A percentile compares a stretch with the other conserved stretches of the same genome.
Conservation (phyloP, 2,888 invertebrate genomes). For the Allygus modestus region DNA sequence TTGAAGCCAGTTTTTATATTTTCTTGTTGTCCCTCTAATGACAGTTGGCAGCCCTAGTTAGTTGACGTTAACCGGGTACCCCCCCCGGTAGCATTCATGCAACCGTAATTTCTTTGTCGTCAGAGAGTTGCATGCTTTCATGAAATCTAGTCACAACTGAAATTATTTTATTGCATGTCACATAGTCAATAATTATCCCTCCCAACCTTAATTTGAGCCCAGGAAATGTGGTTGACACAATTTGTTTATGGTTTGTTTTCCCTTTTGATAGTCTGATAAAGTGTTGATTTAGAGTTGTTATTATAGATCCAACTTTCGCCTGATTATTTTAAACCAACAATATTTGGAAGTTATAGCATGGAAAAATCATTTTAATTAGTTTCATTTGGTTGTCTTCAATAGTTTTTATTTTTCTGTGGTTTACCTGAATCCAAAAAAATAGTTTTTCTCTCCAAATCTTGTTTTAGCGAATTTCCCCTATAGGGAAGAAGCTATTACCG, state of each 20-base stretch:
- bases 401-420: no score
- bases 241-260: background rate
- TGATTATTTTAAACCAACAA: no score
- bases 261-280: background rate
- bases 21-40: background rate
- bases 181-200: slow-evolving; percentile 7
- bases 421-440: no score
- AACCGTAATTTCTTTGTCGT: slow-evolving; percentile 39
- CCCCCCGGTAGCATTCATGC: slow-evolving; percentile 14
- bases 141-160: slow-evolving; percentile 37
- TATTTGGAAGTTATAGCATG: no score
- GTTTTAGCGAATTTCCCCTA: no score
- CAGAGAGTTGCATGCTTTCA: slow-evolving; percentile 28
- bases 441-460: no score
- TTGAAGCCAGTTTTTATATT: background rate
- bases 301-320: no score
- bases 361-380: no score
- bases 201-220: background rate
- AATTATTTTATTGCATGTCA: slow-evolving; percentile 34
- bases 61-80: slow-evolving; percentile 19
- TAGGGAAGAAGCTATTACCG: no score
- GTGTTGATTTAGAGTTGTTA: no score
- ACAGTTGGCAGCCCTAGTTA: slow-evolving; percentile 15
- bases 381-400: no score
- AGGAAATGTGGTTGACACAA: background rate